Conservation (phyloP, 37 sponge, comb jelly and placozoan species). For the Tethya wilhelma region DNA sequence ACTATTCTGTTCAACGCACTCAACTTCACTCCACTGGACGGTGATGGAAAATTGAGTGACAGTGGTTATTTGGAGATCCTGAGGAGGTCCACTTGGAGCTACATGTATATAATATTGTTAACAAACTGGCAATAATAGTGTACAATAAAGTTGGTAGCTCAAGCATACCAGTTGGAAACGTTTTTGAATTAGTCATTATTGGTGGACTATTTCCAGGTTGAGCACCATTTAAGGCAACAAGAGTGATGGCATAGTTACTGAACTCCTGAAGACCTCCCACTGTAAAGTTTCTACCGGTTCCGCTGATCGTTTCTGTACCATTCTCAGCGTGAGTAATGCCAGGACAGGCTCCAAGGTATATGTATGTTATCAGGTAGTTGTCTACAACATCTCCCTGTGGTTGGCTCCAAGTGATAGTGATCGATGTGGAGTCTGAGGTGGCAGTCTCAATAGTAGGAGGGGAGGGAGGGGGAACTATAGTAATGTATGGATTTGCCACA, state of each 20-base stretch:
- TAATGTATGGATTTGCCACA: too few species aligned
- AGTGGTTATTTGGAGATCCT: not conserved
- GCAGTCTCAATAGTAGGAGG: conserved; percentile 4
- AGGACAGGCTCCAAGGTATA: conserved; percentile 4
- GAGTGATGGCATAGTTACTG: conserved; percentile 30
- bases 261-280: conserved; percentile 33
- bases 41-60: conserved; percentile 6
- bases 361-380: conserved; percentile 27
- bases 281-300: conserved; percentile 8
- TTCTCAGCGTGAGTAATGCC: not conserved
- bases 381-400: conserved; percentile 32
- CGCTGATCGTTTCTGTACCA: not conserved
- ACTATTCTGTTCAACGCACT: conserved; percentile 13
- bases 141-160: too few species aligned
- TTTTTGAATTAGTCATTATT: too few species aligned
- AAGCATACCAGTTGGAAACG: too few species aligned
- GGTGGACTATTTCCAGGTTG: conserved; percentile 38
- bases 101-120: too few species aligned
- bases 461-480: too few species aligned
- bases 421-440: conserved; percentile 31
- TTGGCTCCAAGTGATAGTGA: conserved; percentile 26
- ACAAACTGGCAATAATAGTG: not conserved
- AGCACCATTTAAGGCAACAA: conserved; percentile 34
- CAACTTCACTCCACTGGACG: conserved; percentile 14
- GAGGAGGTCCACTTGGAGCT: conserved; percentile 18